phyloP scores from a whole-genome alignment of 2,797 vertebrate species.

The Vireo griseus region DNA sequence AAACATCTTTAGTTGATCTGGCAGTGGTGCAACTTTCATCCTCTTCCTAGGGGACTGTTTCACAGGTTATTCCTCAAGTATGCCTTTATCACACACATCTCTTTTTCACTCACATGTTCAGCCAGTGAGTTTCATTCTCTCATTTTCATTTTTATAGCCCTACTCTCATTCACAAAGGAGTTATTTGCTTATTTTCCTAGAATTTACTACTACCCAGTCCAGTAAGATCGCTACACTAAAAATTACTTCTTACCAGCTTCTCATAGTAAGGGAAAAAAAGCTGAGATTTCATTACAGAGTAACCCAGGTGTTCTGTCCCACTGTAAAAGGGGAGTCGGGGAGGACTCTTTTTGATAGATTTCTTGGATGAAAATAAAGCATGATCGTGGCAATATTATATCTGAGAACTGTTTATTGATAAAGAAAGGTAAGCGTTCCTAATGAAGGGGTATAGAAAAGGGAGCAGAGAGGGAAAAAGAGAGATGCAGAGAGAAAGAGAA shows the following conservation, averaged over 20 bases:
- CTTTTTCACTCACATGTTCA: background rate
- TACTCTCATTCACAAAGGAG: background rate
- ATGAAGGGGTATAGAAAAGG: background rate
- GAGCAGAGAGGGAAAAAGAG: background rate
- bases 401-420: background rate
- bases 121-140: background rate
- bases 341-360: background rate
- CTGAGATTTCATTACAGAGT: background rate
- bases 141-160: background rate
- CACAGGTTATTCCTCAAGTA: background rate
- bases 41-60: background rate
- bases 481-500: background rate
- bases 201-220: background rate
- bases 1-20: background rate
- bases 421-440: background rate
- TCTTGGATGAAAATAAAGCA: background rate
- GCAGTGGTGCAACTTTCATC: background rate
- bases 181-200: background rate
- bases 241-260: background rate
- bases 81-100: background rate
- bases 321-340: background rate
- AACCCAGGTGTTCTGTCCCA: background rate
- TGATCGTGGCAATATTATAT: fast-evolving
- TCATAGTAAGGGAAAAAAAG: background rate
- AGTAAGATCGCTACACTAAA: background rate